These are phyloP conservation scores for Siniperca chuatsi DNA, from an alignment of 2,113 vertebrate species.

Conservation along the genomic window DNA sequence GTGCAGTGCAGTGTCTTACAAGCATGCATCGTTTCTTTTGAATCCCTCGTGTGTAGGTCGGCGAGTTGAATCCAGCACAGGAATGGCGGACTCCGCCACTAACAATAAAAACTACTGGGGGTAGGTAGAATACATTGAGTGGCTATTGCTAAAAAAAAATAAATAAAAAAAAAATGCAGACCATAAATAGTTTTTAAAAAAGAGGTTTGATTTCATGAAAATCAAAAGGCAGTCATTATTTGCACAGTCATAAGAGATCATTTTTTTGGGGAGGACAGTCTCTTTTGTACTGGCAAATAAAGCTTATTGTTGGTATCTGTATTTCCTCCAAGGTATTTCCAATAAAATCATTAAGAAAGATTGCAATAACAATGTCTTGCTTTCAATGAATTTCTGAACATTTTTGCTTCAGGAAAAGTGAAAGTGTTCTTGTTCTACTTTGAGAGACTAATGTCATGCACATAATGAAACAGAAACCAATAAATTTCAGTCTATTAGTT, in stretches of 20 bases:
- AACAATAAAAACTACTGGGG: too few relatives aligned
- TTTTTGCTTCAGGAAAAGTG: neutral
- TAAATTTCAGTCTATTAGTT: neutral
- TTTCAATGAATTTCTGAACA: neutral
- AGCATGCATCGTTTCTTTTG: too few relatives aligned
- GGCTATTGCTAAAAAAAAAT: too few relatives aligned
- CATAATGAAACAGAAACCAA: neutral
- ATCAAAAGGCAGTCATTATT: neutral
- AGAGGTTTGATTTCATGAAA: too few relatives aligned
- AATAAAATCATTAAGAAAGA: conserved; percentile 1
- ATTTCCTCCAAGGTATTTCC: neutral
- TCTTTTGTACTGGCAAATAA: neutral
- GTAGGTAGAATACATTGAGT: too few relatives aligned
- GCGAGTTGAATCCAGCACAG: neutral
- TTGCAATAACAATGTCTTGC: neutral
- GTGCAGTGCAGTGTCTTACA: neutral
- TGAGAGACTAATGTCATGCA: neutral
- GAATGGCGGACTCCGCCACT: neutral
- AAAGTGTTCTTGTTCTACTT: neutral
- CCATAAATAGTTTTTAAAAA: too few relatives aligned
- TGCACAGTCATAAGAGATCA: neutral
- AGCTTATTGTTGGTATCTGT: neutral
- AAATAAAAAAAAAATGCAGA: too few relatives aligned
- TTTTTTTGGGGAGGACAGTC: neutral
- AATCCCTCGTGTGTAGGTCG: too few relatives aligned